These are phyloP conservation scores for Lerista edwardsae DNA, from an alignment of 2,797 vertebrate species.

Conservation along the genomic window DNA sequence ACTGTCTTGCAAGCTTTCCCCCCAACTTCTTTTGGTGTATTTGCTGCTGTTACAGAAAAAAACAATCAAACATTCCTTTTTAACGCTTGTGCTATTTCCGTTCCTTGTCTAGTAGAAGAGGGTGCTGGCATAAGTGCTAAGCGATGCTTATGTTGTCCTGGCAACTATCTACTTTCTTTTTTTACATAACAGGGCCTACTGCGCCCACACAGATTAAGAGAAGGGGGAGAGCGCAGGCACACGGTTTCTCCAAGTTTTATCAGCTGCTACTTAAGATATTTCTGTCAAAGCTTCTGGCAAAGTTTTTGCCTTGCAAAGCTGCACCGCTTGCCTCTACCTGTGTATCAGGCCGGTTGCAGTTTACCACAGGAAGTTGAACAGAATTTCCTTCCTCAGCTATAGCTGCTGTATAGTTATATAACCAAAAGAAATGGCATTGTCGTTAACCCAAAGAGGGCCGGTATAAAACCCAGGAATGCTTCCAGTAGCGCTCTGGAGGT, in stretches of 20 bases:
- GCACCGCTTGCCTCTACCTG: background rate
- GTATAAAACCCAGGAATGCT: too few species aligned
- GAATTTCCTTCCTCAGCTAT: conserved; percentile 37
- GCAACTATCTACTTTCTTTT: conserved; percentile 5
- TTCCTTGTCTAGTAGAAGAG: background rate
- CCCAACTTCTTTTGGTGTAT: background rate
- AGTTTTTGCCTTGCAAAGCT: background rate
- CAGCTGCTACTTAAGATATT: background rate
- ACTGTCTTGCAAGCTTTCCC: background rate
- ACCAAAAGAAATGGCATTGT: background rate
- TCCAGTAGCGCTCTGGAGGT: too few species aligned
- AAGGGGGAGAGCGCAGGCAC: background rate
- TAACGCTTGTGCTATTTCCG: background rate
- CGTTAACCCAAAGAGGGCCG: too few species aligned
- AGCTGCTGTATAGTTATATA: background rate
- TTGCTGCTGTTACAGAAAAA: background rate
- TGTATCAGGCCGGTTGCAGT: background rate
- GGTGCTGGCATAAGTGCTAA: fast-evolving
- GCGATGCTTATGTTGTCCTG: background rate
- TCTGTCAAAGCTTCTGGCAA: background rate
- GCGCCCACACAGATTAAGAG: background rate
- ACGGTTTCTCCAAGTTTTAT: background rate
- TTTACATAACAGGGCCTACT: conserved; percentile 8
- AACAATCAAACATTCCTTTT: background rate
- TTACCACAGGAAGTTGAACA: conserved; percentile 29